Percentiles rank a stretch among this genome's conserved stretches.
Conservation (phyloP, 2,113 vertebrate species). For the Kryptolebias marmoratus region DNA sequence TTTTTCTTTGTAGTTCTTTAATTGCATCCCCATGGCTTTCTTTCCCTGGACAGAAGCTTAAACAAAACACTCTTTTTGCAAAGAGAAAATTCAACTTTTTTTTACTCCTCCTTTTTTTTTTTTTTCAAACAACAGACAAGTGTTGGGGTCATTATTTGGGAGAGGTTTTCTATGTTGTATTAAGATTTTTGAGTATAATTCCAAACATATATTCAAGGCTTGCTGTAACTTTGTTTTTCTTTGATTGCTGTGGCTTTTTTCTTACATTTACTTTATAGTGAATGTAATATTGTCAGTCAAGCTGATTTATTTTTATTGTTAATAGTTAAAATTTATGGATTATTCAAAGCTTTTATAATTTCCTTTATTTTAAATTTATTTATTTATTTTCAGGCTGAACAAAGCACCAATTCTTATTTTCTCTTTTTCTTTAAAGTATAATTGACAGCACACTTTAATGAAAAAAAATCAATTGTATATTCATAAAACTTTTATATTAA, state of each 20-base stretch:
- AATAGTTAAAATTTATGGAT: conserved; percentile 13
- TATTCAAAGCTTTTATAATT: background rate
- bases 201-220: conserved; percentile 47
- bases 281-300: background rate
- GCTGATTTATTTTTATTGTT: background rate
- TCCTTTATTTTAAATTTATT: background rate
- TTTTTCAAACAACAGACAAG: conserved; percentile 64
- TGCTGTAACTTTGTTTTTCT: conserved; percentile 15
- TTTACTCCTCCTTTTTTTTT: conserved; percentile 51
- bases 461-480: background rate
- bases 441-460: background rate
- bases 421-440: background rate
- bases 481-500: background rate
- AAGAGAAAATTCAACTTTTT: conserved; percentile 70
- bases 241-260: conserved; percentile 1
- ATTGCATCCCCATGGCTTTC: conserved; percentile 85
- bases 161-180: conserved; percentile 24
- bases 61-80: conserved; percentile 79
- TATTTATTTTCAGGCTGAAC: background rate
- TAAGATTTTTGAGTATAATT: conserved; percentile 43
- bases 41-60: conserved; percentile 82
- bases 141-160: conserved; percentile 68
- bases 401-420: background rate
- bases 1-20: conserved; percentile 86
- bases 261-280: background rate